Percentiles rank a stretch among this genome's conserved stretches.
Conservation (phyloP, 2,888 invertebrate genomes). For the Drosophila fulvimacula region DNA sequence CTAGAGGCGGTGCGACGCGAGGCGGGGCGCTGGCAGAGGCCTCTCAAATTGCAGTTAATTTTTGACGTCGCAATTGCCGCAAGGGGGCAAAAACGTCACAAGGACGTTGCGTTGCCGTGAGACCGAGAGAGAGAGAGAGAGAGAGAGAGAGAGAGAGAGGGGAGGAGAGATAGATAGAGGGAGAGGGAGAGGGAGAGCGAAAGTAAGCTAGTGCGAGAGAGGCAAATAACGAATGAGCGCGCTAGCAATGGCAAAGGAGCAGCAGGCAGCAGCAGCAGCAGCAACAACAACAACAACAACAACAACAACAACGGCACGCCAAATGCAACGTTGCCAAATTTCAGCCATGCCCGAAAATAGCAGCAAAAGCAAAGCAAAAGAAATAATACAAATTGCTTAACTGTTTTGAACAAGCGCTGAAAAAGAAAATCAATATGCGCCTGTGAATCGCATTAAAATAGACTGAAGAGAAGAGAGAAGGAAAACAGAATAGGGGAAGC, state of each 20-base stretch:
- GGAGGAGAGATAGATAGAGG: background rate
- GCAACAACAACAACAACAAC: conserved; percentile 7
- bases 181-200: background rate
- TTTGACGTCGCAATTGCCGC: conserved; percentile 41
- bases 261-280: conserved; percentile 14
- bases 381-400: conserved; percentile 16
- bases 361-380: conserved; percentile 5
- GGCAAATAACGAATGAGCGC: background rate
- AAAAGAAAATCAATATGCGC: conserved; percentile 3
- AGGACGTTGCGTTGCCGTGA: conserved; percentile 24
- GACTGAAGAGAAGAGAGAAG: background rate
- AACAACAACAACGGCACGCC: background rate
- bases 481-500: background rate
- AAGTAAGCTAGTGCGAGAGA: background rate
- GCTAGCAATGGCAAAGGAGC: background rate
- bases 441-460: conserved; percentile 18
- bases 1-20: too few species aligned
- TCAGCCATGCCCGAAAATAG: conserved; percentile 26
- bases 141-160: background rate
- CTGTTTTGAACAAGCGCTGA: conserved; percentile 4
- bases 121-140: conserved; percentile 1
- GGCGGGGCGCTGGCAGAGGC: conserved; percentile 4
- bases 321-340: conserved; percentile 33
- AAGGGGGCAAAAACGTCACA: conserved; percentile 31
- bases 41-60: conserved; percentile 58